Percentiles rank a stretch among this genome's conserved stretches.
Conservation (phyloP, 1,140 invertebrate species). For the Caenorhabditis brenneri region DNA sequence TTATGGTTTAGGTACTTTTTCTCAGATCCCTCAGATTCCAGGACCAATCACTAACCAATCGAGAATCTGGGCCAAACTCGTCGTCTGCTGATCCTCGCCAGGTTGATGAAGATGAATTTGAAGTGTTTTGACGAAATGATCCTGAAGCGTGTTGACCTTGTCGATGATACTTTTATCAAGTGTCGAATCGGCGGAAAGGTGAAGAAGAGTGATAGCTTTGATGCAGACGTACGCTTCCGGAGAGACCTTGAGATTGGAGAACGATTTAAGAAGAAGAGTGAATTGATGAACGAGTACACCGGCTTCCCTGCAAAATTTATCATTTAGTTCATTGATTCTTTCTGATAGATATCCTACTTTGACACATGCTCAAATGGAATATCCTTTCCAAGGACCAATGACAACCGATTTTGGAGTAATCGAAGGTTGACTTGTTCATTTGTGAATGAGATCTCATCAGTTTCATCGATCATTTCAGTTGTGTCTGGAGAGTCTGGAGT, state of each 20-base stretch:
- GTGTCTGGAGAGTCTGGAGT: conserved; percentile 52
- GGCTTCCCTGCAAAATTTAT: conserved; percentile 67
- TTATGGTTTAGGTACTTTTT: no score
- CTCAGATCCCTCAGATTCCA: no score
- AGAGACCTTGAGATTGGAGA: conserved; percentile 65
- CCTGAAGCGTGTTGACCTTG: conserved; percentile 65
- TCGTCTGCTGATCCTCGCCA: conserved; percentile 8
- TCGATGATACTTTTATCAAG: conserved; percentile 50
- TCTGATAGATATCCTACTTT: conserved; percentile 51
- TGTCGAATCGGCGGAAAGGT: conserved; percentile 52
- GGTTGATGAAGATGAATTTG: conserved; percentile 69
- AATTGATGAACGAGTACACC: conserved; percentile 71
- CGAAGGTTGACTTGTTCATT: conserved; percentile 61
- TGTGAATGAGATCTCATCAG: conserved; percentile 58
- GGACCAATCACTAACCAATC: background rate
- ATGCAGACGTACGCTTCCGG: conserved; percentile 72
- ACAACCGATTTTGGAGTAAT: conserved; percentile 66
- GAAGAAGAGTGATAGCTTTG: conserved; percentile 71
- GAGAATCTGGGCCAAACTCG: conserved; percentile 10
- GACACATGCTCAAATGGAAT: conserved; percentile 69
- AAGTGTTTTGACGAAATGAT: conserved; percentile 70
- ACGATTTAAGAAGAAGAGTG: conserved; percentile 67
- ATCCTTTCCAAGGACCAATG: conserved; percentile 64
- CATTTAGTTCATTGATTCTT: background rate
- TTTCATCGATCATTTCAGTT: conserved; percentile 49